phyloP scores from a whole-genome alignment of 2,888 invertebrate species.

The Lordiphosa andalusiaca region DNA sequence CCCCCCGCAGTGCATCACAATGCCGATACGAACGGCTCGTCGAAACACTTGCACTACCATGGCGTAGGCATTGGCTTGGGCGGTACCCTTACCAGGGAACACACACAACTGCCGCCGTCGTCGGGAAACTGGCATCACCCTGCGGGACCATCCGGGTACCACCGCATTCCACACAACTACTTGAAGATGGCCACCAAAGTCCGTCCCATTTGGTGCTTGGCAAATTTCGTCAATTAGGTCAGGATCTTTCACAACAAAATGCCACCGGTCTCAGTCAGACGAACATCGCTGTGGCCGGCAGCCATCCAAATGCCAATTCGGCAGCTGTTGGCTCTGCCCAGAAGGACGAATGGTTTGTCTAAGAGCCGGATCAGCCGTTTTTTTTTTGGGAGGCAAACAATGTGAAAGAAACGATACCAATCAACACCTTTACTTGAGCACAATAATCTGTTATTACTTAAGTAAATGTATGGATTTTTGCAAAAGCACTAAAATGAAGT shows the following conservation, averaged over 20 bases:
- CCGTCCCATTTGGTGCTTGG: constrained; percentile 97
- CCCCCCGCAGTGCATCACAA: constrained; percentile 79
- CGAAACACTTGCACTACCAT: constrained; percentile 82
- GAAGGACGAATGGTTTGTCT: constrained; percentile 96
- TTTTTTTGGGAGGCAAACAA: constrained; percentile 6
- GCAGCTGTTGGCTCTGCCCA: constrained; percentile 82
- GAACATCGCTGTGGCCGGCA: constrained; percentile 67
- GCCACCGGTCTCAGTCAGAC: constrained; percentile 72
- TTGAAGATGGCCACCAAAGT: constrained; percentile 86
- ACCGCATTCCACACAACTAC: constrained; percentile 81
- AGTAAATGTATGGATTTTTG: constrained; percentile 76
- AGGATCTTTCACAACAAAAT: constrained; percentile 83
- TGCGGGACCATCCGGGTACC: constrained; percentile 86
- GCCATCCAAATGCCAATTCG: constrained; percentile 75
- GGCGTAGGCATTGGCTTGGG: constrained; percentile 64
- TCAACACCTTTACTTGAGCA: constrained; percentile 61
- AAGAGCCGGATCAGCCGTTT: constrained; percentile 27
- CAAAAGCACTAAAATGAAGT: constrained; percentile 80
- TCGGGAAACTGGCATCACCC: constrained; percentile 98
- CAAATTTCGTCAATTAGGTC: constrained; percentile 85
- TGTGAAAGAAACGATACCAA: constrained; percentile 48
- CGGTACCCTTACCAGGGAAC: constrained; percentile 82
- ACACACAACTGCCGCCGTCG: constrained; percentile 83
- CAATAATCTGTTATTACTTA: constrained; percentile 70
- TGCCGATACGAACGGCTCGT: constrained; percentile 86